Evolutionary conservation across 2,113 vertebrate genomes (phyloP).

Genomic region (Bothrops jararaca): DNA sequence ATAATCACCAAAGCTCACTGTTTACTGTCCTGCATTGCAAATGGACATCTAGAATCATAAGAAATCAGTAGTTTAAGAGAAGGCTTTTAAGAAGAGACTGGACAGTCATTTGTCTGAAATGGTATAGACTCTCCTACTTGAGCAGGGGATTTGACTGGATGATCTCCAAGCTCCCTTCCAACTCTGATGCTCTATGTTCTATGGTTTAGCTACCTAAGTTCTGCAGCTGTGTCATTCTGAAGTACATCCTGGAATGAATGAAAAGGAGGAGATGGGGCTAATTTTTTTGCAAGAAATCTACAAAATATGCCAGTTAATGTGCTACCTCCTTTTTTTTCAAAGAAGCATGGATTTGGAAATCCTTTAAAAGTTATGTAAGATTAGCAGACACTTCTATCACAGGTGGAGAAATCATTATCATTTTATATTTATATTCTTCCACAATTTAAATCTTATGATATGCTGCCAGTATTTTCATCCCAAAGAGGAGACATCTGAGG

Average conservation of each 20-base stretch:
- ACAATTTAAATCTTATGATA: neutral
- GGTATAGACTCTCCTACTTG: neutral
- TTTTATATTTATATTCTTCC: neutral
- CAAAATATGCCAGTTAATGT: neutral
- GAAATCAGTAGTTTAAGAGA: neutral
- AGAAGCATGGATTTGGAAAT: neutral
- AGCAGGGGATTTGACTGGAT: neutral
- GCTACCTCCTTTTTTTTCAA: neutral
- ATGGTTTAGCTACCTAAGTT: neutral
- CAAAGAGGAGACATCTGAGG: neutral
- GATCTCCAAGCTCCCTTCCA: neutral
- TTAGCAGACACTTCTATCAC: neutral
- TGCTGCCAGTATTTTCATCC: neutral
- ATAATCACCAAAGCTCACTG: neutral
- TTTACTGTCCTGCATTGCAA: neutral
- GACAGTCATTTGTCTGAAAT: neutral
- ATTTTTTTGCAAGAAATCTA: neutral
- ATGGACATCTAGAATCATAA: neutral
- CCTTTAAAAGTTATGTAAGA: neutral
- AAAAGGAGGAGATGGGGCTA: neutral
- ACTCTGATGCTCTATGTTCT: neutral
- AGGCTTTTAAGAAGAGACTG: too few relatives aligned
- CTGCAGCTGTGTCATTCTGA: neutral
- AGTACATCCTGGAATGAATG: neutral
- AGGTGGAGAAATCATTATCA: too few relatives aligned